These are phyloP conservation scores for Xenops minutus DNA, from an alignment of 2,797 vertebrate genomes.

Conservation along the genomic window DNA sequence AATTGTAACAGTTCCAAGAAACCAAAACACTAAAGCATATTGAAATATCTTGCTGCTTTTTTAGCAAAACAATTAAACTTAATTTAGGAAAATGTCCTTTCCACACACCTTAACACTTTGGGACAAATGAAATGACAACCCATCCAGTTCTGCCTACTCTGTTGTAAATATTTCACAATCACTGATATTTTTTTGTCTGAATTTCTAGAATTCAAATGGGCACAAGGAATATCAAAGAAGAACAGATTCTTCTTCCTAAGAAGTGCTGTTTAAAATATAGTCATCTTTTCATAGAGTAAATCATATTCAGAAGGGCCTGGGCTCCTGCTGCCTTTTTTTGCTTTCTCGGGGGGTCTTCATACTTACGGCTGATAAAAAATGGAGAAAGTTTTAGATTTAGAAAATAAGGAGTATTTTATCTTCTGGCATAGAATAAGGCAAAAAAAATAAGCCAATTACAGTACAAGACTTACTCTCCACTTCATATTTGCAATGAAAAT, in stretches of 20 bases:
- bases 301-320: not conserved
- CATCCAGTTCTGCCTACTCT: rapidly evolving
- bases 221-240: not conserved
- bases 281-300: not conserved
- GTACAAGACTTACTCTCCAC: not conserved
- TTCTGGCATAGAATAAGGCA: not conserved
- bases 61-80: not conserved
- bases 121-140: not conserved
- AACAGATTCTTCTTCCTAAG: not conserved
- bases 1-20: not conserved
- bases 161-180: not conserved
- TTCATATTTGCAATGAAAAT: constrained; percentile 6
- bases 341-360: not conserved
- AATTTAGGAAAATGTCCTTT: not conserved
- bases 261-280: not conserved
- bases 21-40: not conserved
- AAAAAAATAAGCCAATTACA: not conserved
- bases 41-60: not conserved
- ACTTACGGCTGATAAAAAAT: not conserved
- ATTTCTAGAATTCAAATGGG: not conserved
- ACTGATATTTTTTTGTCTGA: not conserved
- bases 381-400: not conserved
- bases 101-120: not conserved
- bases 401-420: not conserved
- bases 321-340: not conserved